Evolutionary conservation across 2,113 vertebrate species (phyloP), one percentile per base, ranked within the genome.

Genomic region (Eudyptes chrysolophus): DNA sequence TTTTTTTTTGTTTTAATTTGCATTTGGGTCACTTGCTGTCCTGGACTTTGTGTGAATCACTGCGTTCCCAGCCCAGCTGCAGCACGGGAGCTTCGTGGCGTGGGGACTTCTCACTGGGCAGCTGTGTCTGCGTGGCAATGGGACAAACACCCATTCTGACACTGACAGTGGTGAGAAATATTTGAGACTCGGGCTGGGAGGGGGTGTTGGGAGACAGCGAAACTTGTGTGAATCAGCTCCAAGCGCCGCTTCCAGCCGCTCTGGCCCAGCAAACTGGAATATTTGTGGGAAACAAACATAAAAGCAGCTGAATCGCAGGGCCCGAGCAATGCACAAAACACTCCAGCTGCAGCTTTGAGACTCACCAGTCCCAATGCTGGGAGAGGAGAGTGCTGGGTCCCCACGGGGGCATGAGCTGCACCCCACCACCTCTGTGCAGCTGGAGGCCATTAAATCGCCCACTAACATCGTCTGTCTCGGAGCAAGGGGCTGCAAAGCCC

Each of bases 191-290:
- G 7, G 29, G 71, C 40, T 4, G 55, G 88, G 85, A 90, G 68
- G 48, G 40, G 40, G 36, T 1, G 58, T 71, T 1, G 2, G 88
- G 84, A 95, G 72, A 76, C 6, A 16, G 48, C 20, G 32, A 22
- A 90, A 86, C 66, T 83, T 58, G 78, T 92, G 92, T 88, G 85
- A 85, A 34, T 92, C 9, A 1, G 75, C 74, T 92, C 84, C 93
- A 57, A 89, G 70, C 13, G 4, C 42, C 57, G 52, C 74, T 94
- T 97, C 87, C 90, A 94, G 87, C 91, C 36, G 9, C 74, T 75
- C 68, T 75, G 80, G 90, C 95, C 83, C 79, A 81, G 88, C 51
- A 86, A 86, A 86, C 51, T 36, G 79, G 68, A 60, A 81, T 88
- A 84, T 71, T 81, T 95, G 76, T 95, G 96, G 96, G 90, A 96